phyloP scores from a whole-genome alignment of 2,888 invertebrate species.

The Drosophila longiperda region DNA sequence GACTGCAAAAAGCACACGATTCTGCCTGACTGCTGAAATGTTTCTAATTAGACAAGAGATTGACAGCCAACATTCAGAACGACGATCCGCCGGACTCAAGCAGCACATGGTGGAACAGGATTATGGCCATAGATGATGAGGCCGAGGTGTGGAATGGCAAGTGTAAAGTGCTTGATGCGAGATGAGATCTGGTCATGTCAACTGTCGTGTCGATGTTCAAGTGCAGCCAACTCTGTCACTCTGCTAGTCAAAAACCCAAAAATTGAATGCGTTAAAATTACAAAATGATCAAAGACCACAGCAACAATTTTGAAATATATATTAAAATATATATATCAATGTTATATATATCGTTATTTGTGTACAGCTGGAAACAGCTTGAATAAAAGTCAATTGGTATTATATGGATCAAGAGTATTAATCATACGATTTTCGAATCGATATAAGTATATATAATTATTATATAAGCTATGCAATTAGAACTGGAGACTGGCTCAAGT shows the following conservation, averaged over 20 bases:
- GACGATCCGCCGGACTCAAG: constrained; percentile 1
- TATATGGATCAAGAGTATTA: not conserved
- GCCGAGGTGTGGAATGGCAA: not conserved
- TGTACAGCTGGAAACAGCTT: not conserved
- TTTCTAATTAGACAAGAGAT: constrained; percentile 71
- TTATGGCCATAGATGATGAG: not conserved
- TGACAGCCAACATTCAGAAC: constrained; percentile 55
- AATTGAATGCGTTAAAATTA: constrained; percentile 5
- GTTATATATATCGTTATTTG: not conserved
- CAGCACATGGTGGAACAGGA: not conserved
- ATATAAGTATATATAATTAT: not conserved
- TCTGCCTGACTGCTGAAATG: constrained; percentile 43
- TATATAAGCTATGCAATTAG: not conserved
- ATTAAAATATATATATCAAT: not conserved
- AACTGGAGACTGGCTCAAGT: not conserved
- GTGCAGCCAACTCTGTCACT: constrained; percentile 20
- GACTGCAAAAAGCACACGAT: constrained; percentile 33
- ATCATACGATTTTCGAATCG: not conserved
- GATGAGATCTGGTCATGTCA: constrained; percentile 40
- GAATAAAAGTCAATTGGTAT: not conserved
- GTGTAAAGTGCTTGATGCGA: constrained; percentile 26
- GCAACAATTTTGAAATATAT: constrained; percentile 18
- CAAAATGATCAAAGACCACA: constrained; percentile 32
- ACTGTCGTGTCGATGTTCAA: constrained; percentile 33
- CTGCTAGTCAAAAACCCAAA: not conserved